Base-by-base conservation (phyloP, 2,113 vertebrate species). In the Thalassoma bifasciatum region DNA sequence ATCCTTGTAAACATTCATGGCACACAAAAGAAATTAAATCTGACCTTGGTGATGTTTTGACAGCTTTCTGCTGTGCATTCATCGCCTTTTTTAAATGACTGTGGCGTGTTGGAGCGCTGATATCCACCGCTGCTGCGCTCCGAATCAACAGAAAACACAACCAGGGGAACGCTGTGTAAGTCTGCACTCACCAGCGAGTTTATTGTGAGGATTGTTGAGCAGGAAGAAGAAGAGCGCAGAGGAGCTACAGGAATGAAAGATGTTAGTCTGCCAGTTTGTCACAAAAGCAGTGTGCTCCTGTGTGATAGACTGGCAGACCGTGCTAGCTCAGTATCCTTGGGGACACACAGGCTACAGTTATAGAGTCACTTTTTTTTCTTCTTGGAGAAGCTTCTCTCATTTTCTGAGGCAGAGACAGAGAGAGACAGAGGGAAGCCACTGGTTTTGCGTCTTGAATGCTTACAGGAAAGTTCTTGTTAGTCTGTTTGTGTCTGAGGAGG, bases 201-300 rank as follows among this genome's bases (percentile, higher is more conserved):
- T 88, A 81, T 85, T 83, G 86, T 82, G 86, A 64, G 79, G 81
- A 87, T 83, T 86, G 86, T 88, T 71, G 82, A 34, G 69, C 81
- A 83, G 75, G 72, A 81, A 74, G 75, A 72, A 53, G 77, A 52
- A 23, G 72, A 81, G 83, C 82, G 66, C 75, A 84, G 84, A 88
- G 88, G 81, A 83, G 87, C 82, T 63, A 46, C 79, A 67, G 73
- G 77, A 86, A 83, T 87, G 79, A 91, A 82, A 86, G 86, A 90
- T 88, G 88, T 88, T 86, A 52, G 83, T 86, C 86, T 91, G 89
- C 86, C 89, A 85, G 85, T 91, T 88, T 90, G 91, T 91, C 88
- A 91, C 89, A 85, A 89, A 90, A 77, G 85, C 82, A 74, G 86
- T 60, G 84, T 89, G 88, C 86, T 88, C 75, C 86, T 77, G 77